phyloP scores from a whole-genome alignment of 1,140 invertebrate genomes.

The Bombus affinis region DNA sequence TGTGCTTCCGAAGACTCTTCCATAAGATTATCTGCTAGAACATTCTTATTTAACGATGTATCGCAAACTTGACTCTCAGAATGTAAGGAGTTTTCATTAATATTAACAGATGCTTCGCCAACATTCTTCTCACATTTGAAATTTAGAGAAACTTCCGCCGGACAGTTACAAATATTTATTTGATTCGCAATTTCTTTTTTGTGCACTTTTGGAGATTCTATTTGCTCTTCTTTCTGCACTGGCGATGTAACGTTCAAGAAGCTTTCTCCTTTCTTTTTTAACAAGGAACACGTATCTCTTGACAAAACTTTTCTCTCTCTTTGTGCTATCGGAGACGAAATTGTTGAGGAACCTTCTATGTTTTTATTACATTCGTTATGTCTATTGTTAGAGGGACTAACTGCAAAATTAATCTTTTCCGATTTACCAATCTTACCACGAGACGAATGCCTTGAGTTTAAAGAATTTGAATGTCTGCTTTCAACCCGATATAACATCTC shows the following conservation, averaged over 20 bases:
- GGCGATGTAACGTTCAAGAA: not conserved
- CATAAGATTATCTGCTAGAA: too few relatives aligned
- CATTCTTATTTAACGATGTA: too few relatives aligned
- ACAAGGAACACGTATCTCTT: not conserved
- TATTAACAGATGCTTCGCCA: not conserved
- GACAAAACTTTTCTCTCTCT: too few relatives aligned
- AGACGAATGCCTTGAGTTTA: not conserved
- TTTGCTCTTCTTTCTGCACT: too few relatives aligned
- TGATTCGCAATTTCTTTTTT: conserved; percentile 6
- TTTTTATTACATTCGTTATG: not conserved
- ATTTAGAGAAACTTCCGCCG: not conserved
- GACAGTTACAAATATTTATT: conserved; percentile 10
- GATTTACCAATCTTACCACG: too few relatives aligned
- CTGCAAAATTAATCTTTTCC: not conserved
- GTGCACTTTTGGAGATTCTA: too few relatives aligned
- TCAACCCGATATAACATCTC: conserved; percentile 32
- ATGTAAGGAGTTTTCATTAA: not conserved
- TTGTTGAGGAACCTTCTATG: not conserved
- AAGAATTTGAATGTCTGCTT: not conserved
- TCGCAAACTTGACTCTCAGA: not conserved
- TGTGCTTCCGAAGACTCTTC: not conserved
- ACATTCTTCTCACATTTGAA: not conserved
- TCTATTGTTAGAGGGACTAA: not conserved
- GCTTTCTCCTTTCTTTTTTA: not conserved
- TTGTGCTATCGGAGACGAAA: not conserved